Percentiles rank a stretch among this genome's conserved stretches.
Conservation (phyloP, 2,888 invertebrate species). For the Falcaria lacertinaria region DNA sequence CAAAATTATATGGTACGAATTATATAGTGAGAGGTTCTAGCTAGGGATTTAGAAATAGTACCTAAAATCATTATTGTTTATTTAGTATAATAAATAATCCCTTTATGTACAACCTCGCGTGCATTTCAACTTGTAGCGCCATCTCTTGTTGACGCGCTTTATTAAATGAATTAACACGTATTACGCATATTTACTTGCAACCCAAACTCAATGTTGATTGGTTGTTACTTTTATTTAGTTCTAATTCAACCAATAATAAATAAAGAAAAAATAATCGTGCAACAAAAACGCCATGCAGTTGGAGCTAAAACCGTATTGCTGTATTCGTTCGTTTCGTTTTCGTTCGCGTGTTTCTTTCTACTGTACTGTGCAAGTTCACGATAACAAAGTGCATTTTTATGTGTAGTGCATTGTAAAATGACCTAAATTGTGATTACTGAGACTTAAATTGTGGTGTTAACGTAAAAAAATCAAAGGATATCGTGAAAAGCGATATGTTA, state of each 20-base stretch:
- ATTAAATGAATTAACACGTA: conserved; percentile 8
- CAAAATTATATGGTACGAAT: no score
- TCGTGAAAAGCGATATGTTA: conserved; percentile 72
- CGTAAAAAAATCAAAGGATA: conserved; percentile 42
- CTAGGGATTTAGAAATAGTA: no score
- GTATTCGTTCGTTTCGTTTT: conserved; percentile 23
- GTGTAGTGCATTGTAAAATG: conserved; percentile 72
- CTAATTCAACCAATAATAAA: conserved; percentile 11
- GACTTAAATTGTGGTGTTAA: conserved; percentile 45
- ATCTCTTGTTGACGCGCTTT: conserved; percentile 8
- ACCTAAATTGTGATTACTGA: conserved; percentile 66
- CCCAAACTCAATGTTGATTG: conserved; percentile 12
- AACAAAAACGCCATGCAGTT: conserved; percentile 1
- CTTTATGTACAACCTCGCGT: no score
- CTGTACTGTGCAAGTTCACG: conserved; percentile 66
- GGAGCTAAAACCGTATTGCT: conserved; percentile 11
- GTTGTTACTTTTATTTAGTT: not conserved
- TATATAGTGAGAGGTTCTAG: no score
- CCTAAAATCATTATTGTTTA: no score
- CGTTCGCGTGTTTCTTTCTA: conserved; percentile 35
- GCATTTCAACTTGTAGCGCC: no score
- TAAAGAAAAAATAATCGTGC: conserved; percentile 5
- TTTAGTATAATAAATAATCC: no score
- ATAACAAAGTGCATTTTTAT: conserved; percentile 66
- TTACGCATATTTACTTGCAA: conserved; percentile 19